A percentile compares a stretch with the other conserved stretches of the same genome.
phyloP scores from a whole-genome alignment of 2,113 vertebrate species.

The Acrocephalus kingi region DNA sequence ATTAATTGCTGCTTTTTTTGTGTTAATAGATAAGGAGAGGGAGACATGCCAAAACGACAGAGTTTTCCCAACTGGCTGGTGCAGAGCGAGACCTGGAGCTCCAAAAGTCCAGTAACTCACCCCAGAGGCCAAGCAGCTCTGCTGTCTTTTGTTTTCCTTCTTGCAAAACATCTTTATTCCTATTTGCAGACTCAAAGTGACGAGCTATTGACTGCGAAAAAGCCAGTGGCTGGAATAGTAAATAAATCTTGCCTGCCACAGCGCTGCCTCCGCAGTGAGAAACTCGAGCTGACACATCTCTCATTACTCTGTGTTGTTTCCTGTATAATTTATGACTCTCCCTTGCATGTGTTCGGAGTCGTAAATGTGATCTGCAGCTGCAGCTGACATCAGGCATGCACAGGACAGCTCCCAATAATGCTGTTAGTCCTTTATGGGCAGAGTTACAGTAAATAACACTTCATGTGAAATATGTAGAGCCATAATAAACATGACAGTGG shows the following conservation, averaged over 20 bases:
- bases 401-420: not conserved
- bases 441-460: constrained; percentile 8
- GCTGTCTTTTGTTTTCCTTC: not conserved
- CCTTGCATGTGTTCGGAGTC: not conserved
- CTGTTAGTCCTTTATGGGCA: not conserved
- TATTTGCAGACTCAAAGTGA: not conserved
- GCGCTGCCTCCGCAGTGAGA: not conserved
- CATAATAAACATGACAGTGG: not conserved
- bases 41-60: not conserved
- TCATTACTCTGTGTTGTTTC: constrained; percentile 2
- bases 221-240: not conserved
- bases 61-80: not conserved
- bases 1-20: not conserved
- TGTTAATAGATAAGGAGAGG: not conserved
- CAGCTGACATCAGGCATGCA: not conserved
- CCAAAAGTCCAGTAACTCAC: not conserved
- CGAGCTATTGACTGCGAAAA: not conserved
- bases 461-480: not conserved
- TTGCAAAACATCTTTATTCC: not conserved
- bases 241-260: constrained; percentile 20
- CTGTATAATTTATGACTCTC: constrained; percentile 23
- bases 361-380: constrained; percentile 5
- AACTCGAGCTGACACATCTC: not conserved
- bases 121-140: not conserved
- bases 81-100: not conserved